Base-by-base conservation (phyloP, 2,888 invertebrate species). In the Andricus quercusramuli region DNA sequence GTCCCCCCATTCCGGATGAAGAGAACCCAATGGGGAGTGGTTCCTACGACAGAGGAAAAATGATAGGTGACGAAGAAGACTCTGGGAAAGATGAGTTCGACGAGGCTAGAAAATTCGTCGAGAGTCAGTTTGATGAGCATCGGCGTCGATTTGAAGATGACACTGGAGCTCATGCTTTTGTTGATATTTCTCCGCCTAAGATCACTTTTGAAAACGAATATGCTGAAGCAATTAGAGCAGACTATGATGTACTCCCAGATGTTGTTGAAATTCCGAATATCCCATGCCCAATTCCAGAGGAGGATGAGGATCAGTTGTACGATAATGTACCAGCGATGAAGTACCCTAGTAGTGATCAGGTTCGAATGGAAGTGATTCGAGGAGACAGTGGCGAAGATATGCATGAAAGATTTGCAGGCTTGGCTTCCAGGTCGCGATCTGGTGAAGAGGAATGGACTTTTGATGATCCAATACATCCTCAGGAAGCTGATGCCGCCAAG, bases 241-340 rank as follows among this genome's bases (percentile, higher is more conserved):
- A 90, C 8, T 90, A 87, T n/a, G 90, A 90, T 32, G 77, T 86
- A 11, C 79, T 89, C 29, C 86, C 89, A 0, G 90, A 90, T 68
- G 85, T 90, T 0, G 85, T 86, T 9, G 88, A 88, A 51, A 79
- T 88, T 77, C 76, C 84, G 0, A 89, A 90, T 37, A 84, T 91
- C 37, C 89, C 91, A 1, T 83, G 89, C 0, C 90, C 92, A 0
- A 92, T 93, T 20, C 91, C 90, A 4, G 91, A 92, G 78, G 92
- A 92, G 68, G 92, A 91, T 64, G 91, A 90, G 77, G 89, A 91
- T 80, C 90, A 91, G 56, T 44, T 91, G 17, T 92, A 92, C 83
- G 92, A 92, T 65, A 92, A 92, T 79, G 92, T 92, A 3, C 92
- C 92, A 2, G 92, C 91, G 0, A 92, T 92, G 91, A 91, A 90